phyloP scores from a whole-genome alignment of 2,797 vertebrate species.

The Anabacerthia variegaticeps region DNA sequence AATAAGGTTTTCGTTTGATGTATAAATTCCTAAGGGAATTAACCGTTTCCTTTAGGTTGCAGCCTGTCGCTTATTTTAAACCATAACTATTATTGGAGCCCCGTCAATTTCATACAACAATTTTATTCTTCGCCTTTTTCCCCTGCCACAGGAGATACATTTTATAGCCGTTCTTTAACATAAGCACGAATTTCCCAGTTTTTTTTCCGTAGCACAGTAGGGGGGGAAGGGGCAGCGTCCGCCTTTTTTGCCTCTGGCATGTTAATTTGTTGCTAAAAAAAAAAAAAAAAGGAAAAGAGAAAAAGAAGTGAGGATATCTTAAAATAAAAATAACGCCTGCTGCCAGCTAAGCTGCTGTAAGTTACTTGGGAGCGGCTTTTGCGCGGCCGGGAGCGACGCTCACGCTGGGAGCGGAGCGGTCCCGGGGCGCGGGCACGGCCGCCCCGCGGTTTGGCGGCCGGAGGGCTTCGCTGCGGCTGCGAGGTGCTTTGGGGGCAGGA shows the following conservation, averaged over 20 bases:
- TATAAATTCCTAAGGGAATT: conserved; percentile 56
- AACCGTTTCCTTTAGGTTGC: conserved; percentile 24
- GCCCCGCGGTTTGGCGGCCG: neutral
- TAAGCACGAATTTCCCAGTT: neutral
- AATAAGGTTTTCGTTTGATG: conserved; percentile 60
- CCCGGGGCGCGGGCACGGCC: neutral
- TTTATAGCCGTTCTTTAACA: neutral
- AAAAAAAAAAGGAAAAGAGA: neutral
- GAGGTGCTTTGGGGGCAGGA: neutral
- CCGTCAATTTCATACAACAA: neutral
- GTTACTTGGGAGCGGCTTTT: neutral
- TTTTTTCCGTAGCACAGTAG: neutral
- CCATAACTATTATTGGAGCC: neutral
- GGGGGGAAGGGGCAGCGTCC: neutral
- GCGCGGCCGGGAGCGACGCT: neutral
- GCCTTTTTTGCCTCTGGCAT: neutral
- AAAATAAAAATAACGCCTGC: conserved; percentile 9
- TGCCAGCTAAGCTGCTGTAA: neutral
- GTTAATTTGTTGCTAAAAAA: neutral
- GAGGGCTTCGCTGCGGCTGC: neutral
- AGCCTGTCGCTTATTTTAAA: conserved; percentile 2
- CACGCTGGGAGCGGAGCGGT: neutral
- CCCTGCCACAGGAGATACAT: neutral
- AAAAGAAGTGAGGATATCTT: neutral
- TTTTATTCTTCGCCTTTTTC: neutral